Evolutionary conservation across 2,888 invertebrate genomes (phyloP).

Genomic region (Lacanobia oleracea): DNA sequence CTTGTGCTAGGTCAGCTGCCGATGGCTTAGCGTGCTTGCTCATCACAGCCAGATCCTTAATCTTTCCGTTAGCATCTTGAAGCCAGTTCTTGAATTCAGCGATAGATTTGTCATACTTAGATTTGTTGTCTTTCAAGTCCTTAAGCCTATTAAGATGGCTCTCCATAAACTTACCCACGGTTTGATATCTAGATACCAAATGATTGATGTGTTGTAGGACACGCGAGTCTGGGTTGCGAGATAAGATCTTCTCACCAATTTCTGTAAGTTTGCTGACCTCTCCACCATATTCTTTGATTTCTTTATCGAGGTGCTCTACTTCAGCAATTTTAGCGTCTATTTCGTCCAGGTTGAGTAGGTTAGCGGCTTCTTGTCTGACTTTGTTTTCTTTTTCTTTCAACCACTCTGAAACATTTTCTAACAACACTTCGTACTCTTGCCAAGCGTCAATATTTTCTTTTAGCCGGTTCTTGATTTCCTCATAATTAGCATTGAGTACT

Average conservation of each 20-base stretch:
- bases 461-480: slow-evolving; percentile 92
- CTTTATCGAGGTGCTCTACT: slow-evolving; percentile 91
- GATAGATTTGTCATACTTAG: slow-evolving; percentile 92
- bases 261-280: slow-evolving; percentile 92
- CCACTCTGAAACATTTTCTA: slow-evolving; percentile 94
- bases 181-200: slow-evolving; percentile 94
- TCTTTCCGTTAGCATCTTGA: slow-evolving; percentile 93
- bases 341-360: slow-evolving; percentile 92
- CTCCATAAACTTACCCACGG: slow-evolving; percentile 93
- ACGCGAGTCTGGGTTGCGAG: slow-evolving; percentile 95
- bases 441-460: slow-evolving; percentile 94
- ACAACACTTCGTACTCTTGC: slow-evolving; percentile 94
- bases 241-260: slow-evolving; percentile 93
- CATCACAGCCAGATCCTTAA: slow-evolving; percentile 93
- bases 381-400: slow-evolving; percentile 95
- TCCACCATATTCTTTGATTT: slow-evolving; percentile 92
- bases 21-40: slow-evolving; percentile 95
- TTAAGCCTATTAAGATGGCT: slow-evolving; percentile 93
- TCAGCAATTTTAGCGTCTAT: slow-evolving; percentile 93
- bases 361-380: slow-evolving; percentile 93
- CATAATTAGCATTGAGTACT: slow-evolving; percentile 92
- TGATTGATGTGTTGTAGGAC: slow-evolving; percentile 95
- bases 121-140: slow-evolving; percentile 93
- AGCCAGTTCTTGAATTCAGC: slow-evolving; percentile 95
- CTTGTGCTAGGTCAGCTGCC: slow-evolving; percentile 93